Percentiles rank a stretch among this genome's conserved stretches.
These are phyloP conservation scores for Hormiphora californensis DNA, from an alignment of 37 sponge, comb jelly and placozoan species.

Conservation along the genomic window DNA sequence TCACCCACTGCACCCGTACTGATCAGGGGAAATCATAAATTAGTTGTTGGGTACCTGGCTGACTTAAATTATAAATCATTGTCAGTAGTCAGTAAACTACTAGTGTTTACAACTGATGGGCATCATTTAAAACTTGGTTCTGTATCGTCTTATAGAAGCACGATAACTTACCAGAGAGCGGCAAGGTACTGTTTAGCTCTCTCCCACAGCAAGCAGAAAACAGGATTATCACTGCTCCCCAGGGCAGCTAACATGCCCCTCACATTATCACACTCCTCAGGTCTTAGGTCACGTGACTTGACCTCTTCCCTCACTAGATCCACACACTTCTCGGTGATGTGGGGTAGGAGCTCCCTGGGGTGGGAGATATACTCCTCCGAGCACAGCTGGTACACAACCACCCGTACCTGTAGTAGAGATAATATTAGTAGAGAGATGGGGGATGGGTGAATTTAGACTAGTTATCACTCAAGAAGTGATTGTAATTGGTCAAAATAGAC, in stretches of 20 bases:
- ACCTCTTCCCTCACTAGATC: conserved; percentile 26
- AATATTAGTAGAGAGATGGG: not conserved
- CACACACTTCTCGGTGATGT: conserved; percentile 33
- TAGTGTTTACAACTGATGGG: no score
- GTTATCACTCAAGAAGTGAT: no score
- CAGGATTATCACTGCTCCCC: conserved; percentile 14
- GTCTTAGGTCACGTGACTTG: not conserved
- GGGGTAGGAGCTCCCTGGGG: conserved; percentile 26
- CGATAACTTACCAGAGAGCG: conserved; percentile 9
- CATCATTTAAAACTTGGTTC: no score
- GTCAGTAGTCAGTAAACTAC: no score
- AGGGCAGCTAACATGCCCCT: conserved; percentile 47
- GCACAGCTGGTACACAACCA: conserved; percentile 14
- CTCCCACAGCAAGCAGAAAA: conserved; percentile 18
- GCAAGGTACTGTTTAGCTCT: conserved; percentile 18
- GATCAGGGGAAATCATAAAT: no score
- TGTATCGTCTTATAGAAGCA: no score
- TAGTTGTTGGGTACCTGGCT: no score
- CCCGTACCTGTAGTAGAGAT: conserved; percentile 10
- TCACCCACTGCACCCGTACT: conserved; percentile 2
- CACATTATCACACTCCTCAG: conserved; percentile 30
- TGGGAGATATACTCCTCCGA: conserved; percentile 36
- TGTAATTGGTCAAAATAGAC: no score
- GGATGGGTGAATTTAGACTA: not conserved
- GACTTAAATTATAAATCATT: no score